Evolutionary conservation across 2,888 invertebrate genomes (phyloP).

Genomic region (Cabera pusaria): DNA sequence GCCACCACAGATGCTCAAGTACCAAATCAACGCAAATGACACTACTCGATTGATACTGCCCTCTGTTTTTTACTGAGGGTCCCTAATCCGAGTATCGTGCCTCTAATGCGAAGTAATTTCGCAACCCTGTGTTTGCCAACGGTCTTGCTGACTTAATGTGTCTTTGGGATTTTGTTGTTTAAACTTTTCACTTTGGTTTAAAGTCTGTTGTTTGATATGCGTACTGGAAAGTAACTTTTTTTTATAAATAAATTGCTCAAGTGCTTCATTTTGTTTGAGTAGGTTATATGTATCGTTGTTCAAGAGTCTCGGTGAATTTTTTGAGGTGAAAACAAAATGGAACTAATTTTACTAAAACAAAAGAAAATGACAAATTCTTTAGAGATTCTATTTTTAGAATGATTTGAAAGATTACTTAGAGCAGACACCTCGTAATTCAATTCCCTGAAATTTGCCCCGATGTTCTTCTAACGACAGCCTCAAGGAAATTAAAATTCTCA

Average conservation of each 20-base stretch:
- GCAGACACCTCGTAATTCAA: constrained; percentile 25
- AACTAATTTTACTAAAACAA: too few species aligned
- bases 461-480: constrained; percentile 32
- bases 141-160: constrained; percentile 59
- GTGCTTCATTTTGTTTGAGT: too few species aligned
- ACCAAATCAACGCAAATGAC: constrained; percentile 52
- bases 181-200: constrained; percentile 24
- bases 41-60: constrained; percentile 55
- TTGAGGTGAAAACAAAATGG: too few species aligned
- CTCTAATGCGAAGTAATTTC: constrained; percentile 78
- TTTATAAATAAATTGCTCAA: too few species aligned
- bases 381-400: constrained; percentile 8
- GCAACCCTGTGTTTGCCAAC: constrained; percentile 63
- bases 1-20: constrained; percentile 43
- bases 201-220: too few species aligned
- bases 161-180: constrained; percentile 37
- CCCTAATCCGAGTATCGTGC: constrained; percentile 60
- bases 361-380: too few species aligned
- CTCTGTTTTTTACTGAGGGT: constrained; percentile 80
- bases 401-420: constrained; percentile 2
- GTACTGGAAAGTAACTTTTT: too few species aligned
- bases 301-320: too few species aligned
- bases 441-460: constrained; percentile 21
- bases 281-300: too few species aligned
- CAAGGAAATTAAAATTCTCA: constrained; percentile 81